A percentile compares a stretch with the other conserved stretches of the same genome.
Evolutionary conservation across 2,888 invertebrate species (phyloP).

Genomic region (Dynastes hyllus): DNA sequence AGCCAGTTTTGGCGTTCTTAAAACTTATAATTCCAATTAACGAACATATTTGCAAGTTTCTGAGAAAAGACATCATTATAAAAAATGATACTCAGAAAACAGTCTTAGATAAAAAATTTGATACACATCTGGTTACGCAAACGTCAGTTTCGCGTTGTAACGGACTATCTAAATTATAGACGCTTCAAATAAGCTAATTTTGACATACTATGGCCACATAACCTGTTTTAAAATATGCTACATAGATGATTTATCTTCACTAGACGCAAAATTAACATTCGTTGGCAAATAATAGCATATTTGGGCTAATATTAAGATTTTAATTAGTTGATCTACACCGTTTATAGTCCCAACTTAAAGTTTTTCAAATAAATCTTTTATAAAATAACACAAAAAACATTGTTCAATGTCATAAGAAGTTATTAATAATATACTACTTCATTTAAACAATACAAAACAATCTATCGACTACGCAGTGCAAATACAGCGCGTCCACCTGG

Average conservation of each 20-base stretch:
- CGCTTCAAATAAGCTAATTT: neutral
- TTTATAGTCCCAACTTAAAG: too few relatives aligned
- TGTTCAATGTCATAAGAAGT: too few relatives aligned
- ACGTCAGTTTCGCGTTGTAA: neutral
- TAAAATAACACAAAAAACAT: too few relatives aligned
- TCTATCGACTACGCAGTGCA: too few relatives aligned
- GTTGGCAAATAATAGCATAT: too few relatives aligned
- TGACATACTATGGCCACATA: neutral
- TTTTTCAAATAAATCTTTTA: too few relatives aligned
- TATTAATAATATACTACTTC: too few relatives aligned
- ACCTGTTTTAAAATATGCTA: neutral
- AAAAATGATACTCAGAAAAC: slow-evolving; percentile 13
- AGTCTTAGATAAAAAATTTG: neutral
- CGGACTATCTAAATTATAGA: neutral
- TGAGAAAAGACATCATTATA: slow-evolving; percentile 8
- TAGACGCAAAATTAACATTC: neutral
- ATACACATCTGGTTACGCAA: neutral
- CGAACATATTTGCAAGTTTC: slow-evolving; percentile 22
- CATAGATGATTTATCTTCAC: neutral
- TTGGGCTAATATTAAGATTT: too few relatives aligned
- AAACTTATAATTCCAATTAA: slow-evolving; percentile 26
- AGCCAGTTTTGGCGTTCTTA: slow-evolving; percentile 13
- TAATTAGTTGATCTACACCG: too few relatives aligned
- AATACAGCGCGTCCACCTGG: too few relatives aligned
- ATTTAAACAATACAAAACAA: too few relatives aligned